Percentiles rank a stretch among this genome's conserved stretches.
Conservation (phyloP, 1,140 invertebrate species). For the Drusus annulatus region DNA sequence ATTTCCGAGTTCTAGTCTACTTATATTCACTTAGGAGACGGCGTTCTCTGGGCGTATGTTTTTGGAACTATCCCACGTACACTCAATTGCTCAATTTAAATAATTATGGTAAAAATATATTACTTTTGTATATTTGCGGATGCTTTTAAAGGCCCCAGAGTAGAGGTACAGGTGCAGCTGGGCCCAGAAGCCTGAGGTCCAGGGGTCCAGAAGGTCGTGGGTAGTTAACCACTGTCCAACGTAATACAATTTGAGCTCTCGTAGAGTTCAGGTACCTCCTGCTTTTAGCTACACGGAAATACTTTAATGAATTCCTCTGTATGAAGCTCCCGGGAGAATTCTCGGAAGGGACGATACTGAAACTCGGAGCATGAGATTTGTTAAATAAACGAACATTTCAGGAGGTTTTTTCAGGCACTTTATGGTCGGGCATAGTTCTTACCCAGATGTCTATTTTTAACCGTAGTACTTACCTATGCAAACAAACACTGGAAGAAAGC, state of each 20-base stretch:
- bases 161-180: too few relatives aligned
- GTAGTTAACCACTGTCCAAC: background rate
- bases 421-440: background rate
- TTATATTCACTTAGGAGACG: too few relatives aligned
- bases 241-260: slow-evolving; percentile 12
- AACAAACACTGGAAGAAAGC: background rate
- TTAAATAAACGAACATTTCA: slow-evolving; percentile 9
- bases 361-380: background rate
- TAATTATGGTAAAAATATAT: too few relatives aligned
- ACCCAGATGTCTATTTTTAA: background rate
- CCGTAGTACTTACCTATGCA: background rate
- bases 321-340: background rate
- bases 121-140: too few relatives aligned
- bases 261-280: background rate
- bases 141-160: too few relatives aligned
- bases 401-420: background rate
- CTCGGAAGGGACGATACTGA: slow-evolving; percentile 1
- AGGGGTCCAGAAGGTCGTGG: too few relatives aligned
- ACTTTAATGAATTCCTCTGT: slow-evolving; percentile 33
- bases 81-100: too few relatives aligned
- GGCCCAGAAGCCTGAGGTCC: too few relatives aligned
- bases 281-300: background rate
- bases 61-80: too few relatives aligned
- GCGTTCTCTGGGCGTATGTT: too few relatives aligned
- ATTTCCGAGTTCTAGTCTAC: too few relatives aligned